Evolutionary conservation across 1,140 invertebrate species (phyloP).

Genomic region (Marisa cornuarietis): DNA sequence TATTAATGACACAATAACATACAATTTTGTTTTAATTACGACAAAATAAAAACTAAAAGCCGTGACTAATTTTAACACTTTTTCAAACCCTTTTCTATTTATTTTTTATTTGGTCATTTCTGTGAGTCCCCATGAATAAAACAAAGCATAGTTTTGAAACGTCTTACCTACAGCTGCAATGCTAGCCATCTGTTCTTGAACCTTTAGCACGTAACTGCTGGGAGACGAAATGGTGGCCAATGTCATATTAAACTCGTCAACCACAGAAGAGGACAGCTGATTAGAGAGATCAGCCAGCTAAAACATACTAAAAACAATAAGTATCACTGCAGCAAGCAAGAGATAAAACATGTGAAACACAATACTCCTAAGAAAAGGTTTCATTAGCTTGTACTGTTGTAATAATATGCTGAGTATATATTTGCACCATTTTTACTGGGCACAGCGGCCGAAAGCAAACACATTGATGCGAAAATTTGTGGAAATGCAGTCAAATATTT

Average conservation of each 20-base stretch:
- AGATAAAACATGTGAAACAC: background rate
- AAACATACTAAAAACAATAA: background rate
- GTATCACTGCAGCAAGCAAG: background rate
- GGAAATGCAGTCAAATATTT: too few species aligned
- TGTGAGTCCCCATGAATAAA: background rate
- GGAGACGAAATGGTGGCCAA: background rate
- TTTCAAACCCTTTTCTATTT: background rate
- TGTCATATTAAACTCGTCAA: background rate
- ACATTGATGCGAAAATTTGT: too few species aligned
- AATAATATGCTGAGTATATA: too few species aligned
- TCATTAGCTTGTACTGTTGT: background rate
- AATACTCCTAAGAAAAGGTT: background rate
- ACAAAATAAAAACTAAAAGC: background rate
- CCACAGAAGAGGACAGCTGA: background rate
- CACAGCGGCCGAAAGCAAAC: too few species aligned
- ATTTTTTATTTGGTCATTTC: background rate
- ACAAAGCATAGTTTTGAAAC: background rate
- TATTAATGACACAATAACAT: background rate
- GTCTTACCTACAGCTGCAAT: background rate
- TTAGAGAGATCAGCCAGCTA: background rate
- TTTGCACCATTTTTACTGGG: too few species aligned
- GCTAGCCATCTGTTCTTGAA: constrained; percentile 4
- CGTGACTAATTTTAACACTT: background rate
- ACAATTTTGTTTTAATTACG: background rate
- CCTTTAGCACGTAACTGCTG: background rate